Base-by-base conservation (phyloP, 2,888 invertebrate species). In the Campopleginae sp. region DNA sequence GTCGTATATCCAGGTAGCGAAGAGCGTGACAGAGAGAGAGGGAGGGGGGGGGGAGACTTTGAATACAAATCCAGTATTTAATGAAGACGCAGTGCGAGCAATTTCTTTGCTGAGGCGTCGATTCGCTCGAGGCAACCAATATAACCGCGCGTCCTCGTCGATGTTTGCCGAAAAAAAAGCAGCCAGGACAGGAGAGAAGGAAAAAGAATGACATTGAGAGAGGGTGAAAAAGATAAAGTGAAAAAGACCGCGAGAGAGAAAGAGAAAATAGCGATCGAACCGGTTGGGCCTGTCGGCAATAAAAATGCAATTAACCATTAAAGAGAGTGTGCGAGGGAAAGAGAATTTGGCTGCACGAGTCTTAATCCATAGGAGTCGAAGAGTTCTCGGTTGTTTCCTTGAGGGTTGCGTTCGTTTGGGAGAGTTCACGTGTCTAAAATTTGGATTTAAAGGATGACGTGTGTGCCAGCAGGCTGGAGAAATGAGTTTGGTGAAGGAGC, bases 231-330 rank as follows among this genome's bases (percentile, higher is more conserved):
- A 77, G 72, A 85, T 23, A 74, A 46, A 82, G 84, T 23, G 66
- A 72, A 70, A 71, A 58, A 27, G 48, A 61, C 61, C 23, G 46
- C 51, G 65, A 76, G 61, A 66, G 80, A 61, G 54, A 61, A 74
- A 74, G 10, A 54, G 76, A 80, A 66, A 84, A 38, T 61, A 61
- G 66, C 58, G 65, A 82, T 86, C 68, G 86, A 85, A 85, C 76
- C 63, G 81, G 86, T 82, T 79, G 82, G 82, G 76, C 87, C 75
- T 81, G 83, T 81, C 79, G 84, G 84, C 83, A 79, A 87, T 87
- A 84, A 87, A 83, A 87, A 87, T 72, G 86, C 84, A 87, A 86
- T 86, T 84, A 87, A 86, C 79, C 83, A 79, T 87, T 84, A 86
- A 85, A 85, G 81, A 81, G 85, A 82, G 81, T 75, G 81, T 68